Percentiles rank a stretch among this genome's conserved stretches.
These are phyloP conservation scores for Rotaria macrura DNA, from an alignment of 2,888 invertebrate genomes.

Conservation along the genomic window DNA sequence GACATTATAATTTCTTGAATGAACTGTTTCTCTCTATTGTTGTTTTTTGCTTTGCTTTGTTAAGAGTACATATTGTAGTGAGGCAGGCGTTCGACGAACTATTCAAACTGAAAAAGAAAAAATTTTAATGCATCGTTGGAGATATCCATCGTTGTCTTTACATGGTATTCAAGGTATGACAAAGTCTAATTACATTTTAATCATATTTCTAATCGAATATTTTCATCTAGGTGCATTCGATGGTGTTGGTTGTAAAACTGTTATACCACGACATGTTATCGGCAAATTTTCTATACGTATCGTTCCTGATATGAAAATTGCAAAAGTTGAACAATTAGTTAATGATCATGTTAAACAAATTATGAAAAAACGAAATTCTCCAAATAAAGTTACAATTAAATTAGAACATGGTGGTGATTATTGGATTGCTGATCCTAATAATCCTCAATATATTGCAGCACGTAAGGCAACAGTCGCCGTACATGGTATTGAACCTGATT, in stretches of 20 bases:
- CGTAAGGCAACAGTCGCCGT: conserved; percentile 44
- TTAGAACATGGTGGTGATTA: conserved; percentile 65
- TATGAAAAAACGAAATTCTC: conserved; percentile 69
- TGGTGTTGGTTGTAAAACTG: conserved; percentile 84
- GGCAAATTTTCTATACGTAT: conserved; percentile 93
- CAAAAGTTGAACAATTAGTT: conserved; percentile 69
- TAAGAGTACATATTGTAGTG: conserved; percentile 60
- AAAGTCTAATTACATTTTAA: neutral
- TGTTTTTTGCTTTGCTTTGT: conserved; percentile 36
- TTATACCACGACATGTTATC: conserved; percentile 65
- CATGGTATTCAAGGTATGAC: conserved; percentile 57
- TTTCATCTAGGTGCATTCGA: conserved; percentile 71
- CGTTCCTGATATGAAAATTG: conserved; percentile 83
- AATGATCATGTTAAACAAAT: conserved; percentile 63
- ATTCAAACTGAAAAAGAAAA: conserved; percentile 70
- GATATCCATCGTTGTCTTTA: conserved; percentile 78
- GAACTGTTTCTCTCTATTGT: neutral
- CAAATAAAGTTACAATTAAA: conserved; percentile 60
- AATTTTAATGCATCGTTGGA: conserved; percentile 85
- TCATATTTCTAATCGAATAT: neutral
- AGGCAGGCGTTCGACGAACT: conserved; percentile 60
- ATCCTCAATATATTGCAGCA: conserved; percentile 83
- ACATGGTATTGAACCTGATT: conserved; percentile 64
- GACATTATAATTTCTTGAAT: neutral
- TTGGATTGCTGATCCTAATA: conserved; percentile 83